These are phyloP conservation scores for Criorhina ranunculi DNA, from an alignment of 2,888 invertebrate genomes.

Conservation along the genomic window DNA sequence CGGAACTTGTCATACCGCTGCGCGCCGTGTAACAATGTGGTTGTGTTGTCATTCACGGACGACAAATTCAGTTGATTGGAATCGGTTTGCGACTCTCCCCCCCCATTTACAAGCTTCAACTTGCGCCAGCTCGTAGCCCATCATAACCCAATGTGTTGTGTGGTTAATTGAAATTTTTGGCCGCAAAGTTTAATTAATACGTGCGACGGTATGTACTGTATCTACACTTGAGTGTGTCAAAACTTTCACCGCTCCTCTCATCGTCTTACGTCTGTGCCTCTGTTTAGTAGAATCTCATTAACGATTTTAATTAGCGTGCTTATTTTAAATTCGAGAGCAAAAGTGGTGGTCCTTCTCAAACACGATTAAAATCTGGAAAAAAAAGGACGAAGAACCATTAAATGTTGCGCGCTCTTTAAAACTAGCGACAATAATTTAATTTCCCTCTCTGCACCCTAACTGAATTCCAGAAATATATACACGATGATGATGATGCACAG, in stretches of 20 bases:
- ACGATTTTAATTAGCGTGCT: not conserved
- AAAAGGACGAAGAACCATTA: not conserved
- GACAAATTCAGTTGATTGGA: no score
- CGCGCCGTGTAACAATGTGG: no score
- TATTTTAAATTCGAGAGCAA: not conserved
- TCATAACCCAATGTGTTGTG: no score
- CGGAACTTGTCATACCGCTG: no score
- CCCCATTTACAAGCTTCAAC: no score
- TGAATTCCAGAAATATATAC: slow-evolving; percentile 10
- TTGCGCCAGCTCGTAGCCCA: no score
- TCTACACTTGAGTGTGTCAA: not conserved
- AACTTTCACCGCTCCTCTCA: no score
- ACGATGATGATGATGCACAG: slow-evolving; percentile 21
- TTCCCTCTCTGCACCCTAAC: slow-evolving; percentile 2
- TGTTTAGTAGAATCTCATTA: not conserved
- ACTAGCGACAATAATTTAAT: slow-evolving; percentile 26
- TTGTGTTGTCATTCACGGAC: no score
- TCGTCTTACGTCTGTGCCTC: no score
- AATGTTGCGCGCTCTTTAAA: not conserved
- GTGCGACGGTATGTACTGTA: not conserved
- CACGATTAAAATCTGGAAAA: slow-evolving; percentile 1
- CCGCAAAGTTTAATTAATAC: not conserved
- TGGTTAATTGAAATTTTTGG: not conserved
- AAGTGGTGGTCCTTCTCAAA: not conserved
- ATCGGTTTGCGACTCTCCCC: no score